Conservation (phyloP, 2,888 invertebrate species). For the Platypus cylindrus region DNA sequence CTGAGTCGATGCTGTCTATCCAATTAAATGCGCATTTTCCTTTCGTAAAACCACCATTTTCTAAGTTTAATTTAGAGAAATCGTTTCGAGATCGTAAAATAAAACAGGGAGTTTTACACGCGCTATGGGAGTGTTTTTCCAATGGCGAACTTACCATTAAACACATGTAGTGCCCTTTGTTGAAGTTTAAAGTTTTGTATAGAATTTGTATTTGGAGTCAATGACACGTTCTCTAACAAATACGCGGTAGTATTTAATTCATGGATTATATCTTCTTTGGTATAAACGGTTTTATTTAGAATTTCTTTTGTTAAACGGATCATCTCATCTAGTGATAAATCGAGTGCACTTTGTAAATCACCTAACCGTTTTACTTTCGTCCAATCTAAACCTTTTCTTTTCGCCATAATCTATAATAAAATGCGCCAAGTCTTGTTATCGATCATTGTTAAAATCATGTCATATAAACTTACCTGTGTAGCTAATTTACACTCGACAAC, state of each 20-base stretch:
- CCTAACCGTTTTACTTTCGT: constrained; percentile 51
- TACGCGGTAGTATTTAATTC: constrained; percentile 36
- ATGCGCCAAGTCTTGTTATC: no score
- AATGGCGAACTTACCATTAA: constrained; percentile 49
- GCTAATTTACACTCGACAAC: constrained; percentile 91
- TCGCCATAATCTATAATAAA: constrained; percentile 50
- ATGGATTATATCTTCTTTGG: constrained; percentile 47
- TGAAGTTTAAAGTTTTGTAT: constrained; percentile 60
- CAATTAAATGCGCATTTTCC: no score
- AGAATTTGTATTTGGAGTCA: constrained; percentile 51
- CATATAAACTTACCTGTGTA: constrained; percentile 50
- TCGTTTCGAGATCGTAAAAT: no score
- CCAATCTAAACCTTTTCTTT: constrained; percentile 48
- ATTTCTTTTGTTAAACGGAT: constrained; percentile 48
- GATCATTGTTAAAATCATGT: background rate
- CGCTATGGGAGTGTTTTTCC: no score
- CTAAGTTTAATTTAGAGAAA: no score
- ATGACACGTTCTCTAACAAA: constrained; percentile 51
- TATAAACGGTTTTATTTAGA: constrained; percentile 55
- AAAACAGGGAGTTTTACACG: no score
- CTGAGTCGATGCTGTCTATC: no score
- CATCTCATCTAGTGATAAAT: constrained; percentile 54
- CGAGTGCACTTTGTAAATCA: constrained; percentile 58
- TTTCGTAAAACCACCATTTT: no score
- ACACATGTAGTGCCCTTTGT: constrained; percentile 83